phyloP scores from a whole-genome alignment of 2,797 vertebrate genomes.

The Esox masquinongy region DNA sequence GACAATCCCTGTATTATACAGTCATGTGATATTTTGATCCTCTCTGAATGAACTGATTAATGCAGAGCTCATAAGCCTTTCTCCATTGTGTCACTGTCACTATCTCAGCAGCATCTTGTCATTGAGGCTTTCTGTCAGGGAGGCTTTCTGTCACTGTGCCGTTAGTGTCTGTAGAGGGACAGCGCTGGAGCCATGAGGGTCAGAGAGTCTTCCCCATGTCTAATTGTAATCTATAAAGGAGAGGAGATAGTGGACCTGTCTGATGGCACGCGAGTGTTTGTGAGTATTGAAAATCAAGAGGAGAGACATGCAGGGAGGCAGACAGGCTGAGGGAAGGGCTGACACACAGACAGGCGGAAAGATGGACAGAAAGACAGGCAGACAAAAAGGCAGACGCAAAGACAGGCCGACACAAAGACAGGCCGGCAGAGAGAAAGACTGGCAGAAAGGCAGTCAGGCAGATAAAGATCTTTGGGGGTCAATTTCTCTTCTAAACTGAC shows the following conservation, averaged over 20 bases:
- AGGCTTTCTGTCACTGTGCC: too few species aligned
- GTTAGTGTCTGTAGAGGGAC: not conserved
- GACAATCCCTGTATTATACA: not conserved
- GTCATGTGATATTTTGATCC: slow-evolving; percentile 15
- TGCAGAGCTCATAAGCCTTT: slow-evolving; percentile 59
- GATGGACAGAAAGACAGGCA: slow-evolving; percentile 24
- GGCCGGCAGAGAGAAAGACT: not conserved
- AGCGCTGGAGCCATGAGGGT: slow-evolving; percentile 13
- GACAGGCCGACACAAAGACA: slow-evolving; percentile 29
- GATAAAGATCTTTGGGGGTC: not conserved
- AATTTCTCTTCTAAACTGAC: not conserved
- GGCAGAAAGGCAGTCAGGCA: too few species aligned
- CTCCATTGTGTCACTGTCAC: slow-evolving; percentile 47
- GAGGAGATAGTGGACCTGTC: slow-evolving; percentile 33
- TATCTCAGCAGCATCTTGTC: not conserved
- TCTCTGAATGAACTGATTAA: slow-evolving; percentile 55
- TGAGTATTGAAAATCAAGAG: slow-evolving; percentile 37
- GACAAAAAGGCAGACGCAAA: slow-evolving; percentile 9
- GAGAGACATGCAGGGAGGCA: slow-evolving; percentile 28
- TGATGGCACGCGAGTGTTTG: slow-evolving; percentile 34
- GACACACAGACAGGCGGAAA: slow-evolving; percentile 9
- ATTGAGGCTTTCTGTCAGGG: not conserved
- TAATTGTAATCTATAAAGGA: slow-evolving; percentile 46
- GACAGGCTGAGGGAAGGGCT: too few species aligned
- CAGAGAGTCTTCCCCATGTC: slow-evolving; percentile 29